Evolutionary conservation across 2,797 vertebrate species (phyloP), one percentile per base, ranked within the genome.

Genomic region (Enteromius fasciolatus): DNA sequence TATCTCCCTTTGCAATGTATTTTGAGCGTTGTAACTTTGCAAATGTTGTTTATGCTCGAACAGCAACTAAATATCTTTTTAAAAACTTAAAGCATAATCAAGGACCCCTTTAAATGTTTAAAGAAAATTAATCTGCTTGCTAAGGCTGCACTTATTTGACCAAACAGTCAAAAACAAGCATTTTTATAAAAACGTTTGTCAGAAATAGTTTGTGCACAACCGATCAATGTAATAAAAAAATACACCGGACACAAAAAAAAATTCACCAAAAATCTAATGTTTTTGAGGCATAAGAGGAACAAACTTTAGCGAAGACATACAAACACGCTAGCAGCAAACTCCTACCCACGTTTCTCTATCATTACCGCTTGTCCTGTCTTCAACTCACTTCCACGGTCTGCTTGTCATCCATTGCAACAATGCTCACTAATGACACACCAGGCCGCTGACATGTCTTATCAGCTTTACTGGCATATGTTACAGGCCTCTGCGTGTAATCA

Each of bases 401-500:
- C 78, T 83, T 63, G 77, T 77, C 77, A 78, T 82, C 68, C 75
- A 78, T 82, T 25, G 77, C 75, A 87, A 87, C 86, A 87, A 85
- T 87, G 61, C 81, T 78, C 83, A 54, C 75, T 87, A 83, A 85
- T 87, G 83, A 85, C 78, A 85, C 83, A 83, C 50, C 68, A 81
- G 73, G 83, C 81, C 73, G 44, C 81, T 81, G 81, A 75, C 68
- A 76, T 76, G 44, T 59, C 68, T 59, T 81, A 84, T 78, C 33
- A 83, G 50, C 46, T 48, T 83, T 86, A 89, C 78, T 78, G 83
- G 76, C 77, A 85, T 87, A 89, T 36, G 85, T 88, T 75, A 84
- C 70, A 82, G 82, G 78, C 12, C 61, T 61, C 80, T 83, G 86
- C 81, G 83, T 90, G 80, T 84, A 85, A 89, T 90, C 69, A 83